Evolutionary conservation across 2,888 invertebrate species (phyloP).

Genomic region (Urechis unicinctus): DNA sequence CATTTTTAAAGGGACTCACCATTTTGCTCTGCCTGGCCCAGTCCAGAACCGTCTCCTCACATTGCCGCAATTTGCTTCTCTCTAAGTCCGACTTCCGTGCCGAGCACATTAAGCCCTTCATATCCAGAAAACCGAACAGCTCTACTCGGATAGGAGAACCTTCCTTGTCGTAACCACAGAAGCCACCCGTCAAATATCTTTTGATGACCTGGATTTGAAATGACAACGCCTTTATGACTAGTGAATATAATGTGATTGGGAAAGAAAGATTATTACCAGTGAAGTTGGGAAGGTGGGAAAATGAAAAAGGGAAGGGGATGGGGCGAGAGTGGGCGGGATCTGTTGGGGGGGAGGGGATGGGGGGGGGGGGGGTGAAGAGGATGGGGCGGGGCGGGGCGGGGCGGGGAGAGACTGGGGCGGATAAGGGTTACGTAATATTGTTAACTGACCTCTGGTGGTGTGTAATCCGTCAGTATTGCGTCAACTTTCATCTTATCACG

Average conservation of each 20-base stretch:
- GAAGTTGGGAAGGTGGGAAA: background rate
- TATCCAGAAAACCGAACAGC: slow-evolving; percentile 43
- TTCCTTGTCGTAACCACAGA: slow-evolving; percentile 44
- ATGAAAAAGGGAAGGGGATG: background rate
- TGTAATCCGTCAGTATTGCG: slow-evolving; percentile 24
- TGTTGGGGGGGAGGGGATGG: background rate
- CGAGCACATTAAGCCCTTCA: slow-evolving; percentile 48
- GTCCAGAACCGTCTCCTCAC: slow-evolving; percentile 24
- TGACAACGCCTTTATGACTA: background rate
- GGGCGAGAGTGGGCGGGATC: background rate
- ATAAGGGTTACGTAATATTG: background rate
- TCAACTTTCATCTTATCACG: slow-evolving; percentile 15
- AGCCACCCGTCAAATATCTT: slow-evolving; percentile 45
- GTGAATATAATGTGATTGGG: background rate
- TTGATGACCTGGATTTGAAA: slow-evolving; percentile 31
- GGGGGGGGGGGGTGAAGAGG: background rate
- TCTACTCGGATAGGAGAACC: slow-evolving; percentile 44
- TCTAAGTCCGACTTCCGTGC: slow-evolving; percentile 40
- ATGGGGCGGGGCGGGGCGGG: background rate
- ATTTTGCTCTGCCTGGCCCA: slow-evolving; percentile 38
- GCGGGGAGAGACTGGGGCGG: background rate
- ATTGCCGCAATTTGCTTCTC: slow-evolving; percentile 40
- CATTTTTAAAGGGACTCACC: too few species aligned
- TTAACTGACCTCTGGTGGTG: slow-evolving; percentile 36
- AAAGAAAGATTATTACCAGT: background rate